phyloP scores from a whole-genome alignment of 2,797 vertebrate species.

The Rhinatrema bivittatum region DNA sequence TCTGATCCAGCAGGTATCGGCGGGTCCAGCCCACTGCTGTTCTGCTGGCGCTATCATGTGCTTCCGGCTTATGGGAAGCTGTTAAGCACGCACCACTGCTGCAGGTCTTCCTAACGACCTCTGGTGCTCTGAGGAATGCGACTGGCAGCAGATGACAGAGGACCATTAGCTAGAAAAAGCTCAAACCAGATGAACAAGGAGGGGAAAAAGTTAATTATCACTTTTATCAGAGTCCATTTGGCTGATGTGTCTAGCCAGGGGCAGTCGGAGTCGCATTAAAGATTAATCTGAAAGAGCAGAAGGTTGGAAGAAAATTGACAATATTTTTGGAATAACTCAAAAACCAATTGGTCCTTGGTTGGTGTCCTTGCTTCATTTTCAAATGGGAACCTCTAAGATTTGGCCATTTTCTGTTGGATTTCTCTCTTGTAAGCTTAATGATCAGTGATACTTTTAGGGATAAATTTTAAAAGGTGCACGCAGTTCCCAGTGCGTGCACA shows the following conservation, averaged over 20 bases:
- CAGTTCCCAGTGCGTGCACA: too few species aligned
- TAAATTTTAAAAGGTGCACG: too few species aligned
- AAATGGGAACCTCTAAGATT: too few species aligned
- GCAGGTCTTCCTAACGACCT: constrained; percentile 12
- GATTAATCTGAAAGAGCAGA: constrained; percentile 54
- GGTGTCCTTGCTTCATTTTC: background rate
- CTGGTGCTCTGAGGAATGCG: constrained; percentile 19
- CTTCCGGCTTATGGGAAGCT: background rate
- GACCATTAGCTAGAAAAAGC: constrained; percentile 38
- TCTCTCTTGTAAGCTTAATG: too few species aligned
- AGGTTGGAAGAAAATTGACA: constrained; percentile 15
- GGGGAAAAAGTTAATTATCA: constrained; percentile 55
- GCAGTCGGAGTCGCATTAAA: constrained; percentile 57
- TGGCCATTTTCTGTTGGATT: too few species aligned
- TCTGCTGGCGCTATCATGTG: constrained; percentile 9
- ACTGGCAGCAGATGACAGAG: constrained; percentile 11
- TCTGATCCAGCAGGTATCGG: constrained; percentile 11
- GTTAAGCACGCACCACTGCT: constrained; percentile 8
- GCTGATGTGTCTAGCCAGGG: constrained; percentile 49
- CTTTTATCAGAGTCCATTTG: constrained; percentile 47
- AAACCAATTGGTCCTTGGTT: too few species aligned
- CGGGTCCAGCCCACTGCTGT: constrained; percentile 20
- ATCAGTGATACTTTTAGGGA: too few species aligned
- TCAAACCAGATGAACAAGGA: constrained; percentile 28
- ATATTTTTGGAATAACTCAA: too few species aligned